Conservation (phyloP, 2,888 invertebrate genomes). For the Coelopa pilipes region DNA sequence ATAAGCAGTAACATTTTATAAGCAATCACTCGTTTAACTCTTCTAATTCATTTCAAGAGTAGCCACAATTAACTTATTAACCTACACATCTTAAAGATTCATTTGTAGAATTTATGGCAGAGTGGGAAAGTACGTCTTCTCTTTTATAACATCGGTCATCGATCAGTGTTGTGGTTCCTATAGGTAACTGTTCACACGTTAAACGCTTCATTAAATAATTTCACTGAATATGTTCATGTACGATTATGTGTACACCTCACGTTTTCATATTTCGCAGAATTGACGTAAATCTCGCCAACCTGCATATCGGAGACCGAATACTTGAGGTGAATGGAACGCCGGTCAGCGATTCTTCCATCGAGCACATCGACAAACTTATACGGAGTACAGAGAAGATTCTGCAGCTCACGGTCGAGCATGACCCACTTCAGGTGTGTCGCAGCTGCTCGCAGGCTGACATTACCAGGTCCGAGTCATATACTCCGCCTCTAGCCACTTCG, state of each 20-base stretch:
- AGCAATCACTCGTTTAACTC: slow-evolving; percentile 8
- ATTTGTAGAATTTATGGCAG: slow-evolving; percentile 75
- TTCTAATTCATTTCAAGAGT: slow-evolving; percentile 9
- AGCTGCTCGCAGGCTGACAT: slow-evolving; percentile 69
- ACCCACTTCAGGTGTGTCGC: slow-evolving; percentile 78
- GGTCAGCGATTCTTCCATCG: slow-evolving; percentile 81
- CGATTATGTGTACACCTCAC: background rate
- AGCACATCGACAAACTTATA: slow-evolving; percentile 81
- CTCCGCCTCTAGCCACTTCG: slow-evolving; percentile 57
- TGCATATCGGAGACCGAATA: slow-evolving; percentile 92
- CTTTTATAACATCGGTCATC: slow-evolving; percentile 77
- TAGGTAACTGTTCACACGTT: slow-evolving; percentile 69
- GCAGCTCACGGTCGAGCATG: slow-evolving; percentile 90
- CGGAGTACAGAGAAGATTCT: slow-evolving; percentile 78
- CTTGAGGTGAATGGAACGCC: slow-evolving; percentile 93
- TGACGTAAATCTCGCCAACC: slow-evolving; percentile 82
- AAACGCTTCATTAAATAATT: slow-evolving; percentile 23
- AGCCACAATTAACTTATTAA: slow-evolving; percentile 34
- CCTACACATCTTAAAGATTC: slow-evolving; percentile 46
- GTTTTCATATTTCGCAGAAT: slow-evolving; percentile 70
- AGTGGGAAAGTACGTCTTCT: slow-evolving; percentile 76
- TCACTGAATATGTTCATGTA: background rate
- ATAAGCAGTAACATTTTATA: background rate
- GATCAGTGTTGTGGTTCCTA: slow-evolving; percentile 77
- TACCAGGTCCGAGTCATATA: slow-evolving; percentile 46